phyloP scores from a whole-genome alignment of 2,113 vertebrate species.

The Probosciger aterrimus region DNA sequence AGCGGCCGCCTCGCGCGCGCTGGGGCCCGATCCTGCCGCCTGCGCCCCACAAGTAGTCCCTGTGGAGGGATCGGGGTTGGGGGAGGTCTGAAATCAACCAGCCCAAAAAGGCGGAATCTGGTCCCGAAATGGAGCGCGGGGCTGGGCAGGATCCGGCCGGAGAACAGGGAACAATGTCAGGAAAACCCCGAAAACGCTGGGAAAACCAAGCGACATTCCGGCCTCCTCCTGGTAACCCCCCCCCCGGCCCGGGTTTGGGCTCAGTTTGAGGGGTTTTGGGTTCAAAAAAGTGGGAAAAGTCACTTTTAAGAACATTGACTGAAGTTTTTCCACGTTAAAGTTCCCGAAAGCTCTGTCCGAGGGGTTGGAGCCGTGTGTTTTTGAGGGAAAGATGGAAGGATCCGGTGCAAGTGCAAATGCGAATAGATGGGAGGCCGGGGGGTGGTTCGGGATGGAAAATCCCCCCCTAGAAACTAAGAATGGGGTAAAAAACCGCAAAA shows the following conservation, averaged over 20 bases:
- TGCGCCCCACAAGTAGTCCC: neutral
- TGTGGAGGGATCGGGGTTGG: fast-evolving
- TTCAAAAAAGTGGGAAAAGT: fast-evolving
- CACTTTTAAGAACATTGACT: too few relatives aligned
- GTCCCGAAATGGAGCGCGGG: neutral
- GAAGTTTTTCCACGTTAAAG: neutral
- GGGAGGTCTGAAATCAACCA: neutral
- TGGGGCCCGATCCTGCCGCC: neutral
- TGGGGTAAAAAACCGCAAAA: fast-evolving
- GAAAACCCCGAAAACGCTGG: slow-evolving; percentile 20
- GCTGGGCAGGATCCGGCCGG: neutral
- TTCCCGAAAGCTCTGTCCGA: fast-evolving
- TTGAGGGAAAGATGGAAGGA: neutral
- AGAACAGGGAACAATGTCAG: slow-evolving; percentile 50
- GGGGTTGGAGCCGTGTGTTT: neutral
- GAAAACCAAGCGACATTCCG: neutral
- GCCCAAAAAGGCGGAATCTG: neutral
- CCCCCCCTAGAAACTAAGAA: neutral
- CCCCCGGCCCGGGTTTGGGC: neutral
- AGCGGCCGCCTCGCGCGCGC: fast-evolving
- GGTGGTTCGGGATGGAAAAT: neutral
- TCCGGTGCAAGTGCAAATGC: neutral
- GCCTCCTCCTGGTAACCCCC: neutral
- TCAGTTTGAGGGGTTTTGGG: neutral
- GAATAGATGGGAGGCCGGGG: neutral